phyloP scores from a whole-genome alignment of 2,113 vertebrate genomes.

The Siphamia tubifer region DNA sequence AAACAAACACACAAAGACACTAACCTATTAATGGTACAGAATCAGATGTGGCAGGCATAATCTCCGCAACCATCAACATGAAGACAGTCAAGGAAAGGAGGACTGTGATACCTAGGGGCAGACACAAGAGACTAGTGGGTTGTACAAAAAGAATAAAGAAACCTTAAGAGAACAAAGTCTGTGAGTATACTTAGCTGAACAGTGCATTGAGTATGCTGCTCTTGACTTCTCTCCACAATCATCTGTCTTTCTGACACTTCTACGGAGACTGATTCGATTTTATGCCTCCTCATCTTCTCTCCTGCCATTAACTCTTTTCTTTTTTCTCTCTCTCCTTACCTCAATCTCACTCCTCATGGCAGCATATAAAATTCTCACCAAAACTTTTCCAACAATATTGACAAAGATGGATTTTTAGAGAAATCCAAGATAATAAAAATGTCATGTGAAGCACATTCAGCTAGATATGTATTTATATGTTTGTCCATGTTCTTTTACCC shows the following conservation, averaged over 20 bases:
- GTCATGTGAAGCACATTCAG: background rate
- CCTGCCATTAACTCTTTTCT: background rate
- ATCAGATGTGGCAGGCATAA: conserved; percentile 76
- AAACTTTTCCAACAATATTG: background rate
- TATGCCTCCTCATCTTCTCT: conserved; percentile 14
- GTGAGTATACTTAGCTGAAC: background rate
- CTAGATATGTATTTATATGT: background rate
- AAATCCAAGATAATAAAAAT: background rate
- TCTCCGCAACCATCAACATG: conserved; percentile 78
- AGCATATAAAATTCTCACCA: background rate
- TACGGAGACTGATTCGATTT: conserved; percentile 11
- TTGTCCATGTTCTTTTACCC: background rate
- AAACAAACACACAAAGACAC: background rate
- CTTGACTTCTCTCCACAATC: conserved; percentile 11
- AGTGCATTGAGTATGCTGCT: conserved; percentile 26
- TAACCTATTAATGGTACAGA: conserved; percentile 73
- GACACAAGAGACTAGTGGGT: conserved; percentile 40
- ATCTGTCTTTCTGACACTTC: conserved; percentile 26
- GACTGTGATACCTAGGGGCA: conserved; percentile 72
- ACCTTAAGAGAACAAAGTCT: background rate
- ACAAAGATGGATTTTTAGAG: background rate
- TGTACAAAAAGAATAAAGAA: background rate
- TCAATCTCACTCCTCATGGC: background rate
- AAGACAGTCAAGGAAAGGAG: conserved; percentile 77
- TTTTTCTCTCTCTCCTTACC: background rate